Conservation (phyloP, 2,888 invertebrate genomes). For the Sericinus montela region DNA sequence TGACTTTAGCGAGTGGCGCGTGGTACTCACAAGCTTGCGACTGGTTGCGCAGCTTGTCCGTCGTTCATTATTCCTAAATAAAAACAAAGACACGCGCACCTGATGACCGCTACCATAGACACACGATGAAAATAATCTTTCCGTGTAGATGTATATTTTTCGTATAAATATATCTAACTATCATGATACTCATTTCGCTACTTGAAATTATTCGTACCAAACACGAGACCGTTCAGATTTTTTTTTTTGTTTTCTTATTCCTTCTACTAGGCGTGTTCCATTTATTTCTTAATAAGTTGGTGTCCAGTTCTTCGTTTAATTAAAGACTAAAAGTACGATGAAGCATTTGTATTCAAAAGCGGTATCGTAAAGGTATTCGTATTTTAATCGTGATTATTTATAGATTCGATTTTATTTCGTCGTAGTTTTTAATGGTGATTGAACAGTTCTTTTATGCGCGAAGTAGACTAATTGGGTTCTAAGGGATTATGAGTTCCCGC, state of each 20-base stretch:
- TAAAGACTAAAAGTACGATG: conserved; percentile 50
- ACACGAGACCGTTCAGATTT: conserved; percentile 35
- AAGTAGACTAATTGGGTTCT: conserved; percentile 31
- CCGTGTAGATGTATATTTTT: conserved; percentile 20
- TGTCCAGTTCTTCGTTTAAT: conserved; percentile 53
- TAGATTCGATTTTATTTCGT: conserved; percentile 44
- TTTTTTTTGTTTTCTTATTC: conserved; percentile 39
- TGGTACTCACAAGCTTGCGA: conserved; percentile 28
- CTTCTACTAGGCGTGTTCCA: conserved; percentile 52
- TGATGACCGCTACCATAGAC: conserved; percentile 35
- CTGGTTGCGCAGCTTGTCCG: conserved; percentile 26
- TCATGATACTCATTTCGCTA: conserved; percentile 31
- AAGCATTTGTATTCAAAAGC: conserved; percentile 25
- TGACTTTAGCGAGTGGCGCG: conserved; percentile 42
- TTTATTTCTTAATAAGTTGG: conserved; percentile 68
- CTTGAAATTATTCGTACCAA: conserved; percentile 36
- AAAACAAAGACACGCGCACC: conserved; percentile 39
- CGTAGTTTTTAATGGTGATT: conserved; percentile 39
- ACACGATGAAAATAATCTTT: conserved; percentile 33
- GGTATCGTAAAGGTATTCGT: conserved; percentile 49
- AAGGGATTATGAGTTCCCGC: conserved; percentile 8
- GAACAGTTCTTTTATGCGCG: conserved; percentile 37
- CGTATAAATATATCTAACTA: conserved; percentile 18
- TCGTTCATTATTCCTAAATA: conserved; percentile 43
- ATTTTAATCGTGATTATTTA: conserved; percentile 60